Percentiles rank a stretch among this genome's conserved stretches.
These are phyloP conservation scores for Ctenoplectra terminalis DNA, from an alignment of 1,140 invertebrate species.

Conservation along the genomic window DNA sequence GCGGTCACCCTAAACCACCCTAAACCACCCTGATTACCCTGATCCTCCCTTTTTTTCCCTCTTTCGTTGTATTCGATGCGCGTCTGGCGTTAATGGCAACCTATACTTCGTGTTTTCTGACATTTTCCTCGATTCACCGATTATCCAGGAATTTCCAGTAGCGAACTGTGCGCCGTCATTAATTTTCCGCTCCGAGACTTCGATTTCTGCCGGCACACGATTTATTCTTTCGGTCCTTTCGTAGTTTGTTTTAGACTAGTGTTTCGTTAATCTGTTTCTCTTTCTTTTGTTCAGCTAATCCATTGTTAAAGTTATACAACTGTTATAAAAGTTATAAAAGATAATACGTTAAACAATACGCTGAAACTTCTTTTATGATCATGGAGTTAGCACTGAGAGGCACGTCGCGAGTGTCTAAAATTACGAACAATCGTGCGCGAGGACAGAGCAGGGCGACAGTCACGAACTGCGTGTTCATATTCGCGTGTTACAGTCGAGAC, in stretches of 20 bases:
- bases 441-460: background rate
- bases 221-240: background rate
- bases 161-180: background rate
- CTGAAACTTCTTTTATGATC: background rate
- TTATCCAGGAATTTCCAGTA: background rate
- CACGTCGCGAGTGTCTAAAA: conserved; percentile 9
- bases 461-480: conserved; percentile 7
- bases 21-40: too few species aligned
- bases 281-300: background rate
- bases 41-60: too few species aligned
- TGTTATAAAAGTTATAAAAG: background rate
- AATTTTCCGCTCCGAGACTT: background rate
- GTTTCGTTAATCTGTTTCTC: background rate
- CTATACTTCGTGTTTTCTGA: background rate
- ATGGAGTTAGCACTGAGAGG: background rate
- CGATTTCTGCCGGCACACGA: background rate
- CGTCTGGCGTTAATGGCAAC: background rate
- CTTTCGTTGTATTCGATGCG: background rate
- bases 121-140: background rate
- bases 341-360: background rate
- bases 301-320: background rate
- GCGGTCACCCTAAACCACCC: too few species aligned
- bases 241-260: background rate
- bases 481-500: background rate
- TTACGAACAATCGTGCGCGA: conserved; percentile 19